Evolutionary conservation across 2,113 vertebrate genomes (phyloP), one percentile per base, ranked within the genome.

Genomic region (Pterocles gutturalis): DNA sequence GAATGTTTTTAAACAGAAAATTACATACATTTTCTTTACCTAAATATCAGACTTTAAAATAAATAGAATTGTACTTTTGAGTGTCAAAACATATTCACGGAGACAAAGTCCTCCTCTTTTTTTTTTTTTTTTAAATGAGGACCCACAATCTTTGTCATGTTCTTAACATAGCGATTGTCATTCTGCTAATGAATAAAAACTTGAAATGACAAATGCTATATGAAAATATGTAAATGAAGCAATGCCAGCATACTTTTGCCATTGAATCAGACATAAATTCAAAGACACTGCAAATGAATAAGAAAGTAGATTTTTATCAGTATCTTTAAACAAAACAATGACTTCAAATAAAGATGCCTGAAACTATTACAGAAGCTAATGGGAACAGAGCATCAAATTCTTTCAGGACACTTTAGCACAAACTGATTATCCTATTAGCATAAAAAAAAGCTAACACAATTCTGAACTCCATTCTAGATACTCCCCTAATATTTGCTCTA

Each of bases 371-470:
- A 77, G 38, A 87, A 67, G 62, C 46, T 93, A 66, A 91, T 86
- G 55, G 34, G 71, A 92, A 93, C 7, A 60, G 21, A 96, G 67
- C 66, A 46, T 55, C 76, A 66, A 94, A 77, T 90, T 81, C n/a
- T 80, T 89, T 84, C 91, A 89, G 29, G 43, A 43, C 45, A 78
- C 57, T 91, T 89, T 43, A 5, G 14, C 49, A 83, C 66, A 77
- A 95, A 94, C 66, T 77, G 79, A 92, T 96, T 89, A 78, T 33
- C 67, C 34, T 41, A 41, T 93, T 88, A 90, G 57, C 88, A 83
- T 86, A 92, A 88, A 88, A 90, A 90, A 83, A 87, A 88, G 73
- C n/a, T 38, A 93, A 92, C 49, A 46, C 14, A 80, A 64, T 80
- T 83, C 62, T 78, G 19, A 94, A 66, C 36, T 57, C 45, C 45